These are phyloP conservation scores for Etheostoma cragini DNA, from an alignment of 2,113 vertebrate species.

Conservation along the genomic window DNA sequence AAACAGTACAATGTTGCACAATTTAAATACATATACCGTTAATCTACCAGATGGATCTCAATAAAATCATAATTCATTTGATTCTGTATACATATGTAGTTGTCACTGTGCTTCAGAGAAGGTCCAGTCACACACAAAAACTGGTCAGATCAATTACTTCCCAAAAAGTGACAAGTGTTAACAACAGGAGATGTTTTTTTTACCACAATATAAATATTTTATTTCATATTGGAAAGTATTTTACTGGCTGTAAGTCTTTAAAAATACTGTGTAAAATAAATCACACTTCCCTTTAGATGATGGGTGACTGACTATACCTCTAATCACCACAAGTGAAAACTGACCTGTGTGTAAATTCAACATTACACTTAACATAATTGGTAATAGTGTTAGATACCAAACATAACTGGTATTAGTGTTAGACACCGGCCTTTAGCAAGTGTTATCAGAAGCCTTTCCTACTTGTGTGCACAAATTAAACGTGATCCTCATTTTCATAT, in stretches of 20 bases:
- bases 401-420: slow-evolving; percentile 60
- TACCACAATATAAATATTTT: neutral
- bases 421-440: slow-evolving; percentile 29
- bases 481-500: neutral
- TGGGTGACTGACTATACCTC: neutral
- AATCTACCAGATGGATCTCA: slow-evolving; percentile 27
- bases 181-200: slow-evolving; percentile 8
- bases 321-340: slow-evolving; percentile 20
- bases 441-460: neutral
- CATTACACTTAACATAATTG: slow-evolving; percentile 25
- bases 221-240: slow-evolving; percentile 65
- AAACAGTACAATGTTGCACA: slow-evolving; percentile 43
- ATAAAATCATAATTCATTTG: slow-evolving; percentile 8
- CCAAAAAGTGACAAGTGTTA: slow-evolving; percentile 5
- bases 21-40: slow-evolving; percentile 53
- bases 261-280: slow-evolving; percentile 10
- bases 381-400: too few species aligned
- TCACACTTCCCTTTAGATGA: slow-evolving; percentile 33
- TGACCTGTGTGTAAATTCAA: slow-evolving; percentile 1
- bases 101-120: slow-evolving; percentile 18
- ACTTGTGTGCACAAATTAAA: slow-evolving; percentile 5
- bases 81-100: slow-evolving; percentile 20
- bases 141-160: neutral
- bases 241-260: slow-evolving; percentile 32
- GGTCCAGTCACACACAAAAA: slow-evolving; percentile 29